Conservation (phyloP, 2,113 vertebrate species). For the Onychostruthus taczanowskii region DNA sequence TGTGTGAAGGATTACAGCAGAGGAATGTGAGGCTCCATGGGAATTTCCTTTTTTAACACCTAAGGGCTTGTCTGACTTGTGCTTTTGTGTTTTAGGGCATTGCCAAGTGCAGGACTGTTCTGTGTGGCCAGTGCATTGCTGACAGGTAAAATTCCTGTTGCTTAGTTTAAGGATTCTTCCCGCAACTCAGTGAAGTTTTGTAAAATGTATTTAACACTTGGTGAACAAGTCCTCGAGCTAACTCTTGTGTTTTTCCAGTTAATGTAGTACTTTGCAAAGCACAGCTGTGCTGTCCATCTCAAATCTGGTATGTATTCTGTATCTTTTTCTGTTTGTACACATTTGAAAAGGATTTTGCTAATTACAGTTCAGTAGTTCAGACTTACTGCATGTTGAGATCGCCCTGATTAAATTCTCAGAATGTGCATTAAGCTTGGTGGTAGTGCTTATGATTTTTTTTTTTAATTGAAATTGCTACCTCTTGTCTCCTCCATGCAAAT, state of each 20-base stretch:
- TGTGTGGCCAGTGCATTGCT: background rate
- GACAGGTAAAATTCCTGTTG: background rate
- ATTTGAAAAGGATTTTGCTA: constrained; percentile 34
- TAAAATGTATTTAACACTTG: background rate
- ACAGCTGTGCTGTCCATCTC: background rate
- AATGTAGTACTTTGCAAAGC: background rate
- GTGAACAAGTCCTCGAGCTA: background rate
- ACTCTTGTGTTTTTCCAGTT: background rate
- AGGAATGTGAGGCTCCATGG: background rate
- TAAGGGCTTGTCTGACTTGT: background rate
- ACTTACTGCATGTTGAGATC: constrained; percentile 1
- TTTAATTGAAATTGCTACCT: constrained; percentile 51
- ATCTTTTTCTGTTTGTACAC: background rate
- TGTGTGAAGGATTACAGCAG: background rate
- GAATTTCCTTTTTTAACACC: background rate
- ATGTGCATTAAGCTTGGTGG: constrained; percentile 27
- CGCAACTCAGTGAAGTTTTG: background rate
- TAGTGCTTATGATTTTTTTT: constrained; percentile 44
- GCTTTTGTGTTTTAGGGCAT: background rate
- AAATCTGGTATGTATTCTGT: background rate
- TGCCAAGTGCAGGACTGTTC: background rate
- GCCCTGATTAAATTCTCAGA: constrained; percentile 43
- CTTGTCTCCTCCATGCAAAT: constrained; percentile 52
- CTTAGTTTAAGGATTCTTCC: background rate
- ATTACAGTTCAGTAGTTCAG: constrained; percentile 50